phyloP scores from a whole-genome alignment of 2,888 invertebrate species.

The Agrotis segetum region DNA sequence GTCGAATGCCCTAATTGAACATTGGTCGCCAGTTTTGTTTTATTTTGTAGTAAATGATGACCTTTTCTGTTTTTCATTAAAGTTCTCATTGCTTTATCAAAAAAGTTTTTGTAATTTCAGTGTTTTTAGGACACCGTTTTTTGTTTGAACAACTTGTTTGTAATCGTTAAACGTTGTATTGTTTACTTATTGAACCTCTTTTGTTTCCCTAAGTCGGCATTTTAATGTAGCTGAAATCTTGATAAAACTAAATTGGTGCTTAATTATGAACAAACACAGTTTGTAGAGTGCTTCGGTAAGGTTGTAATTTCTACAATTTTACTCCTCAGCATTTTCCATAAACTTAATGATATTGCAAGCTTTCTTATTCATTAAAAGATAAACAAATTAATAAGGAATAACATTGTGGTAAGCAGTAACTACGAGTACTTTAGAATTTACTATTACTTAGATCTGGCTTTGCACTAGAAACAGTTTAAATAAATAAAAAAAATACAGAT shows the following conservation, averaged over 20 bases:
- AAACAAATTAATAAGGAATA: too few species aligned
- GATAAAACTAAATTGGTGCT: slow-evolving; percentile 6
- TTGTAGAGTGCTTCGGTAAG: not conserved
- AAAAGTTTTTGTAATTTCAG: slow-evolving; percentile 55
- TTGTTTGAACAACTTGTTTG: slow-evolving; percentile 38
- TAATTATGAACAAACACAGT: slow-evolving; percentile 36
- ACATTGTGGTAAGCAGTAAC: not conserved
- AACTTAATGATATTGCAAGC: not conserved
- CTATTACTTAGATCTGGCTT: too few species aligned
- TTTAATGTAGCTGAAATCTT: slow-evolving; percentile 19
- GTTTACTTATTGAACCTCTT: slow-evolving; percentile 29
- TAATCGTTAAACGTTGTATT: slow-evolving; percentile 30
- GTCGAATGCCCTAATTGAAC: slow-evolving; percentile 48
- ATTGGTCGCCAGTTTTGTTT: slow-evolving; percentile 56
- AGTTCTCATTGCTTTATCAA: slow-evolving; percentile 62
- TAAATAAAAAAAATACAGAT: too few species aligned
- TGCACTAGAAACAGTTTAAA: too few species aligned
- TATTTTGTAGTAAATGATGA: slow-evolving; percentile 58
- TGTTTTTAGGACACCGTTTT: slow-evolving; percentile 54
- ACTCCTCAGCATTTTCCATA: not conserved
- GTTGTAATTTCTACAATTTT: slow-evolving; percentile 8
- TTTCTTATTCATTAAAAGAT: not conserved
- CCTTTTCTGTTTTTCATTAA: slow-evolving; percentile 55
- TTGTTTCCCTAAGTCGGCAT: slow-evolving; percentile 28
- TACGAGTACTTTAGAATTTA: too few species aligned